Evolutionary conservation across 2,113 vertebrate genomes (phyloP).

Genomic region (Ariopsis seemanni): DNA sequence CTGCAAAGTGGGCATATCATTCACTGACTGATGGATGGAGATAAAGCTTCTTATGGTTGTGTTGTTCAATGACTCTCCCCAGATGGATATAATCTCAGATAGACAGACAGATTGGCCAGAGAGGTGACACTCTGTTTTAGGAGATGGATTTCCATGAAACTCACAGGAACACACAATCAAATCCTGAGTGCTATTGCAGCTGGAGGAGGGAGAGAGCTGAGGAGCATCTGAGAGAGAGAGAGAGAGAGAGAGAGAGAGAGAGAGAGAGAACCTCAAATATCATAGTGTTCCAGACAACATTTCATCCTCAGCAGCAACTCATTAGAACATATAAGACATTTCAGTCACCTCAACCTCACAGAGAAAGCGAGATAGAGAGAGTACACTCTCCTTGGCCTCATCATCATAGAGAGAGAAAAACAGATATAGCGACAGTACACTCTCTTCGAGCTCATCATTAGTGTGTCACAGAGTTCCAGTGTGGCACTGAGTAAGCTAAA

Average conservation of each 20-base stretch:
- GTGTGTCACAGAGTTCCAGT: no score
- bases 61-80: constrained; percentile 40
- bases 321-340: no score
- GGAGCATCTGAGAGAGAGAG: constrained; percentile 18
- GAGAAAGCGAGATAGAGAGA: no score
- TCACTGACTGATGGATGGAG: constrained; percentile 42
- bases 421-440: no score
- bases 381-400: no score
- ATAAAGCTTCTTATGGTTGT: constrained; percentile 49
- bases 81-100: constrained; percentile 54
- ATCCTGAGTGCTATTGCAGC: constrained; percentile 5
- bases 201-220: not conserved
- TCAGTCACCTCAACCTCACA: no score
- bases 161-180: constrained; percentile 48
- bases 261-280: no score
- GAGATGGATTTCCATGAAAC: constrained; percentile 66
- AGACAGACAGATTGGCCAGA: constrained; percentile 56
- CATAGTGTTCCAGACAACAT: no score
- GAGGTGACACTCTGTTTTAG: constrained; percentile 63
- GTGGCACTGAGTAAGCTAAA: no score
- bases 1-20: constrained; percentile 48
- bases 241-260: not conserved
- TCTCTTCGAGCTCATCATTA: no score
- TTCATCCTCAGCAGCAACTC: no score
- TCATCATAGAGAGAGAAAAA: no score